Evolutionary conservation across 2,797 vertebrate species (phyloP).

Genomic region (Poeciliopsis gracilis): DNA sequence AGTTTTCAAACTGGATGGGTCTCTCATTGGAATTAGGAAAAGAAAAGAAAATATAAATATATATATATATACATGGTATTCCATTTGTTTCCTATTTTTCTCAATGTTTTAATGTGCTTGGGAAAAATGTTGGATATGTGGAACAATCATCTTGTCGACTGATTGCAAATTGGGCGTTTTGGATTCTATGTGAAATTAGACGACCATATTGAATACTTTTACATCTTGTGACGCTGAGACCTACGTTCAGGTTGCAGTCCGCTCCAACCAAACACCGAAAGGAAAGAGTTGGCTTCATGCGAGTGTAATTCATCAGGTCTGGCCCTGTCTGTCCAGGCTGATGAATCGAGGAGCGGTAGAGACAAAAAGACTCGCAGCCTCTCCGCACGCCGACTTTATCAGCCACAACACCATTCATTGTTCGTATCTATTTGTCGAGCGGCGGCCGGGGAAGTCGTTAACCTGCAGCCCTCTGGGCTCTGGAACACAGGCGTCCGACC

Average conservation of each 20-base stretch:
- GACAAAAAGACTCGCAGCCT: constrained; percentile 48
- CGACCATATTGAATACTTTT: background rate
- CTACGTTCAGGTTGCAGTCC: constrained; percentile 14
- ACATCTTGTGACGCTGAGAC: background rate
- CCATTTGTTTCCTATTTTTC: background rate
- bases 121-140: background rate
- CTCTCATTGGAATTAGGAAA: too few relatives aligned
- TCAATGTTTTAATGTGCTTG: background rate
- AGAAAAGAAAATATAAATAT: too few relatives aligned
- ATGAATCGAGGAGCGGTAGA: constrained; percentile 53
- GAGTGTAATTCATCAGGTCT: constrained; percentile 36
- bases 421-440: constrained; percentile 42
- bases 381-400: constrained; percentile 52
- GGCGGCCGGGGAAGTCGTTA: constrained; percentile 53
- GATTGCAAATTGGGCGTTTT: background rate
- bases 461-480: constrained; percentile 40
- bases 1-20: too few relatives aligned
- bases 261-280: background rate
- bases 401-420: constrained; percentile 33
- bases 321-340: constrained; percentile 38
- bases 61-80: background rate
- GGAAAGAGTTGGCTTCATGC: constrained; percentile 6
- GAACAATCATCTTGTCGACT: background rate
- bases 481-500: constrained; percentile 25
- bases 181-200: background rate